These are phyloP conservation scores for Drosophila dives DNA, from an alignment of 2,888 invertebrate genomes.

Conservation along the genomic window DNA sequence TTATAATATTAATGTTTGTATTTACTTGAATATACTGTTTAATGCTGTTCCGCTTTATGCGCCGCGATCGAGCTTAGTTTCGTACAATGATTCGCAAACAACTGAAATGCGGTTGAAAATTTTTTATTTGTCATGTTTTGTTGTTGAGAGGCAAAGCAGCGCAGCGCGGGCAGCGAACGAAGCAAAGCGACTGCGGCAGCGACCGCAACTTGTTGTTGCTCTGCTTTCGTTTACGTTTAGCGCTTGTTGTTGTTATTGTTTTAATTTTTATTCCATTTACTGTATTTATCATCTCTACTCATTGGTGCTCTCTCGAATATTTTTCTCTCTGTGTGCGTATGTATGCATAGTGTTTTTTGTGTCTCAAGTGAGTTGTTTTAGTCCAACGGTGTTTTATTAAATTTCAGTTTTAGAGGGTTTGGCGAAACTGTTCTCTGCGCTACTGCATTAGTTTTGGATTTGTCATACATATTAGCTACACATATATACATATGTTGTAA, in stretches of 20 bases:
- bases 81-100: slow-evolving; percentile 70
- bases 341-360: background rate
- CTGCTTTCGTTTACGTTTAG: slow-evolving; percentile 8
- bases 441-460: slow-evolving; percentile 13
- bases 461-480: background rate
- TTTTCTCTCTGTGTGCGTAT: slow-evolving; percentile 1
- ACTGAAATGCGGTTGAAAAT: slow-evolving; percentile 66
- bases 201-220: slow-evolving; percentile 54
- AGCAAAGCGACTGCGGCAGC: slow-evolving; percentile 30
- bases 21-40: slow-evolving; percentile 40
- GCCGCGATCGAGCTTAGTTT: slow-evolving; percentile 61
- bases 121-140: slow-evolving; percentile 38
- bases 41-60: slow-evolving; percentile 24
- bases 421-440: slow-evolving; percentile 2
- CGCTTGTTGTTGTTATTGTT: slow-evolving; percentile 13
- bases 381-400: slow-evolving; percentile 45
- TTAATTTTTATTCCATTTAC: slow-evolving; percentile 34
- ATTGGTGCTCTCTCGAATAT: slow-evolving; percentile 28
- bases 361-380: slow-evolving; percentile 28
- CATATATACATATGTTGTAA: background rate
- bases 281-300: slow-evolving; percentile 46
- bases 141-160: slow-evolving; percentile 18
- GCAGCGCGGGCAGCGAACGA: slow-evolving; percentile 26
- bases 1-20: slow-evolving; percentile 25
- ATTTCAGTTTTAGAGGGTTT: slow-evolving; percentile 44